Evolutionary conservation across 2,888 invertebrate species (phyloP).

Genomic region (Chrysolina haemoptera): DNA sequence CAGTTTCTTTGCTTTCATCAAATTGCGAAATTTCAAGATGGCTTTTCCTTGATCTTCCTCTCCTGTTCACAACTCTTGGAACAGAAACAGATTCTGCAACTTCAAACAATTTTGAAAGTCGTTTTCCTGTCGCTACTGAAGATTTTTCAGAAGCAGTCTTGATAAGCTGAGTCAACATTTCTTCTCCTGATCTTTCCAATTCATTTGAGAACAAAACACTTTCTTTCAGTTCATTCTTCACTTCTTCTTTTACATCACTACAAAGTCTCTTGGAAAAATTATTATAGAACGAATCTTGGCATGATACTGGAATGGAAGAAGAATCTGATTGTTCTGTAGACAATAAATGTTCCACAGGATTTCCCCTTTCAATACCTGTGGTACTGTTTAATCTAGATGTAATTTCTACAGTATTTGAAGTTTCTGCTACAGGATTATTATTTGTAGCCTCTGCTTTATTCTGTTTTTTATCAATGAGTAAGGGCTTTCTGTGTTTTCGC

Average conservation of each 20-base stretch:
- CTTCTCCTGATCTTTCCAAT: neutral
- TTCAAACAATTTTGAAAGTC: neutral
- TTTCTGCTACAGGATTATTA: neutral
- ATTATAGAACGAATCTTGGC: neutral
- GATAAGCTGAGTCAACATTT: neutral
- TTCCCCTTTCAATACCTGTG: neutral
- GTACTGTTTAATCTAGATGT: neutral
- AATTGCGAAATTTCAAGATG: neutral
- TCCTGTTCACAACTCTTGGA: neutral
- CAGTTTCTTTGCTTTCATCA: neutral
- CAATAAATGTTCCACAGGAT: neutral
- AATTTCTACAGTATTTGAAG: neutral
- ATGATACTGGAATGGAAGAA: neutral
- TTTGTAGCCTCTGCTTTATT: neutral
- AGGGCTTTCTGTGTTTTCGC: too few species aligned
- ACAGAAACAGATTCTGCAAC: neutral
- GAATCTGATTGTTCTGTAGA: neutral
- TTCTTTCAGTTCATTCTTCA: neutral
- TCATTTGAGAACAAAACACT: neutral
- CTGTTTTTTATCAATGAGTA: neutral
- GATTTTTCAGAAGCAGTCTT: neutral
- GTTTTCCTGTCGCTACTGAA: neutral
- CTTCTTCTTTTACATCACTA: neutral
- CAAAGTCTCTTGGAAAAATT: neutral
- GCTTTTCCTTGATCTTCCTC: constrained; percentile 10